phyloP scores from a whole-genome alignment of 2,113 vertebrate species.

The Eurystomus gularis region DNA sequence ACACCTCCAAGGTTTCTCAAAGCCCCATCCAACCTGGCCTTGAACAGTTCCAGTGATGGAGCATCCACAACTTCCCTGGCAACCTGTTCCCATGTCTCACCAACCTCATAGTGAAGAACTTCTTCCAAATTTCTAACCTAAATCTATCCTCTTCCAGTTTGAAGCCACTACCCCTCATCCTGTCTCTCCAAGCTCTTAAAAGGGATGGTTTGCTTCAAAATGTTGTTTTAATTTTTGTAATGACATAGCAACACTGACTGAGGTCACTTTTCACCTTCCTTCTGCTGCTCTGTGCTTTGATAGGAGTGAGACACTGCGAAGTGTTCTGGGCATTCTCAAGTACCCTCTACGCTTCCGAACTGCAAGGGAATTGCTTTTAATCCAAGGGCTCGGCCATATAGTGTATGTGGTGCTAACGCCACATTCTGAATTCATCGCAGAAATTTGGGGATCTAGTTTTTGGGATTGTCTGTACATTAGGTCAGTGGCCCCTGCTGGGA shows the following conservation, averaged over 20 bases:
- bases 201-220: neutral
- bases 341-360: neutral
- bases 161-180: too few species aligned
- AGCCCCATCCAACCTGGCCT: too few species aligned
- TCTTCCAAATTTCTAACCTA: too few species aligned
- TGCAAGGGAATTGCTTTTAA: neutral
- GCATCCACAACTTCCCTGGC: too few species aligned
- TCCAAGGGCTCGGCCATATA: neutral
- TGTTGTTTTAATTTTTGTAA: slow-evolving; percentile 8
- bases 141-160: too few species aligned
- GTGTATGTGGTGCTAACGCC: neutral
- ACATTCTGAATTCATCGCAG: neutral
- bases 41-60: too few species aligned
- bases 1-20: too few species aligned
- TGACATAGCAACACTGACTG: neutral
- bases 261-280: neutral
- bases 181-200: too few species aligned
- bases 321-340: neutral
- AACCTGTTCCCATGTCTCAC: too few species aligned
- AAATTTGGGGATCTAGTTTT: neutral
- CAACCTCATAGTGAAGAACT: too few species aligned
- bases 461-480: neutral
- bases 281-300: neutral
- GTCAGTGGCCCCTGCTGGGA: neutral
- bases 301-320: neutral